Evolutionary conservation across 1,140 invertebrate genomes (phyloP), one percentile per base, ranked within the genome.

Genomic region (Cherax destructor): DNA sequence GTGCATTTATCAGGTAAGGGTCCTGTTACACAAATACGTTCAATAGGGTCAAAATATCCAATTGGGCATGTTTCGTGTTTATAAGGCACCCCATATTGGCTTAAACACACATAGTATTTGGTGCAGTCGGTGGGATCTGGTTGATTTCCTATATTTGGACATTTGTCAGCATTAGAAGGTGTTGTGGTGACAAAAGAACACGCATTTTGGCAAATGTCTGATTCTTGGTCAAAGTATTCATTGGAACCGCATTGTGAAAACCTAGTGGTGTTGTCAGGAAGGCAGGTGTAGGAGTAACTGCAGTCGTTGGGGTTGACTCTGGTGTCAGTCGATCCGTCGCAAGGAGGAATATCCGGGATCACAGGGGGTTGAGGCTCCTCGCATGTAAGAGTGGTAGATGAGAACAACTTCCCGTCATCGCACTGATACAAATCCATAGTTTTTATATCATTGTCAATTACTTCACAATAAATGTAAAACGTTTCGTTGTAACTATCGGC

Each of bases 291-390:
- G 30, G 30, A 41, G 30, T 21, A 88, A 5, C 49, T 47, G 30
- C 86, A 88, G 52, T 88, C 77, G 0, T 80, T 61, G 4, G 86
- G 86, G 72, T 88, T 88, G 9, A 80, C 76, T 21, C 41, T 61
- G 52, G 77, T 69, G 18, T 50, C 86, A 7, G 41, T 47, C 24
- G 30, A 41, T 11, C 59, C 77, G 10, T 50, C 52, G 18, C 74
- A 69, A 4, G 50, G 9, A 9, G 86, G 86, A 4, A 56, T 79
- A 13, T 9, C 11, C 10, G 86, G 77, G 30, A 41, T 2, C 2
- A 41, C 30, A 41, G 30, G 30, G 30, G 30, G 30, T 41, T 41
- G 30, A 10, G 52, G 24, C 18, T 11, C 18, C 0, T 72, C 18
- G 56, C 86, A 88, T 0, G 49, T 61, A 10, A 47, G 13, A 2